Evolutionary conservation across 2,888 invertebrate species (phyloP).

Genomic region (Lasius platythorax): DNA sequence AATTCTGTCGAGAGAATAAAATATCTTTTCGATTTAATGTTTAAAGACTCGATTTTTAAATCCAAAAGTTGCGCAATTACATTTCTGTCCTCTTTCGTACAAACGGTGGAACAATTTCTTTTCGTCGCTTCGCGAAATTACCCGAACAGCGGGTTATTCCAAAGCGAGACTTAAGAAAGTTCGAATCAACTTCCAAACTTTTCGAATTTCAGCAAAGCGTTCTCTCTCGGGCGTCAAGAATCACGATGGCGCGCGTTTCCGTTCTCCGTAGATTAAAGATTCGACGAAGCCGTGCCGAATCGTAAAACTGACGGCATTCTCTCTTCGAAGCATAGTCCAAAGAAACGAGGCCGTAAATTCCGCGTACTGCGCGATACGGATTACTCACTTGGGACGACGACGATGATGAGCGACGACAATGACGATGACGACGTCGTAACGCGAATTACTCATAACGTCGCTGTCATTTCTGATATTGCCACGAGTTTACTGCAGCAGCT

Average conservation of each 20-base stretch:
- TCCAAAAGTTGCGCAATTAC: neutral
- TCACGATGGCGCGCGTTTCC: neutral
- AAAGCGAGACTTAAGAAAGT: constrained; percentile 23
- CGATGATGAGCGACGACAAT: neutral
- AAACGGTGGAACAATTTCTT: constrained; percentile 13
- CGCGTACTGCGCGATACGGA: constrained; percentile 30
- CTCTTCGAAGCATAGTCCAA: neutral
- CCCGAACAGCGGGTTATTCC: constrained; percentile 26
- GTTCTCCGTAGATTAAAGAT: constrained; percentile 30
- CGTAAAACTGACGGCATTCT: constrained; percentile 18
- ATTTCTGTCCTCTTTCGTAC: neutral
- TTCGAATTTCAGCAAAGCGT: constrained; percentile 18
- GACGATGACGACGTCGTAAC: constrained; percentile 36
- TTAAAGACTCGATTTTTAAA: constrained; percentile 8
- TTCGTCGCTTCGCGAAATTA: constrained; percentile 24
- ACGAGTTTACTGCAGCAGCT: constrained; percentile 38
- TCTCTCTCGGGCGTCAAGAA: neutral
- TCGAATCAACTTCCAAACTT: constrained; percentile 24
- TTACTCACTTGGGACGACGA: constrained; percentile 30
- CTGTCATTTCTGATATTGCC: constrained; percentile 12
- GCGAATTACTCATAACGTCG: constrained; percentile 49
- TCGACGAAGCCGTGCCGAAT: constrained; percentile 17
- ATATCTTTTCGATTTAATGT: neutral
- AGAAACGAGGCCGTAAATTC: constrained; percentile 44
- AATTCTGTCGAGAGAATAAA: neutral